Conservation (phyloP, 2,113 vertebrate genomes). For the Spheniscus mendiculus region DNA sequence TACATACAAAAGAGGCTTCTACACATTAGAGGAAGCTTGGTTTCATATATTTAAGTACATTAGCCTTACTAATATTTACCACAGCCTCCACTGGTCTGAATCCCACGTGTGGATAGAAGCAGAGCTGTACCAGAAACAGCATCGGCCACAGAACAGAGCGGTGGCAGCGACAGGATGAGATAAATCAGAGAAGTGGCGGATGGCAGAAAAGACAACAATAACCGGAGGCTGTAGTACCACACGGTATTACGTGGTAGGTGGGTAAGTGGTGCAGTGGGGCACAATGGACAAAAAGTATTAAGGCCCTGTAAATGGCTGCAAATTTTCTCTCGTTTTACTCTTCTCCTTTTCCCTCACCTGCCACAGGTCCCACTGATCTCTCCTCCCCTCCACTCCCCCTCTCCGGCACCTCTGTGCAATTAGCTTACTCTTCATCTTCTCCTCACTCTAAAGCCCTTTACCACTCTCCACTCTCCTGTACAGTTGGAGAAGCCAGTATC, state of each 20-base stretch:
- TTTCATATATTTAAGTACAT: background rate
- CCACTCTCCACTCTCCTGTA: background rate
- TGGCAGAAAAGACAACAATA: background rate
- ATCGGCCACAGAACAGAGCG: accelerated
- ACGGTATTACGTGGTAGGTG: accelerated
- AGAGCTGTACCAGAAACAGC: background rate
- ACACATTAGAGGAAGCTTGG: background rate
- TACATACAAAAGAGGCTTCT: background rate
- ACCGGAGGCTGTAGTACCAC: background rate
- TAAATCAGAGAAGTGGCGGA: accelerated
- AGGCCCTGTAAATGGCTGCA: background rate
- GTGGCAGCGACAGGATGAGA: background rate
- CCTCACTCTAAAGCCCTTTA: background rate
- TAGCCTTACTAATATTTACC: background rate
- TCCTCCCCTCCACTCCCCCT: background rate
- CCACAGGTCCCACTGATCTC: background rate
- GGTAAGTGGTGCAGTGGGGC: background rate
- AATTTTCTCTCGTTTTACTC: background rate
- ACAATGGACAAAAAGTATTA: background rate
- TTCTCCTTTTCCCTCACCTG: background rate
- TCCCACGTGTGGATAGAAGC: accelerated
- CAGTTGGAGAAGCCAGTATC: background rate
- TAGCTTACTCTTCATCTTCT: background rate
- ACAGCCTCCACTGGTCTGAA: background rate
- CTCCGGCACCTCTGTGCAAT: background rate